Conservation (phyloP, 2,113 vertebrate genomes). For the Eidolon helvum region DNA sequence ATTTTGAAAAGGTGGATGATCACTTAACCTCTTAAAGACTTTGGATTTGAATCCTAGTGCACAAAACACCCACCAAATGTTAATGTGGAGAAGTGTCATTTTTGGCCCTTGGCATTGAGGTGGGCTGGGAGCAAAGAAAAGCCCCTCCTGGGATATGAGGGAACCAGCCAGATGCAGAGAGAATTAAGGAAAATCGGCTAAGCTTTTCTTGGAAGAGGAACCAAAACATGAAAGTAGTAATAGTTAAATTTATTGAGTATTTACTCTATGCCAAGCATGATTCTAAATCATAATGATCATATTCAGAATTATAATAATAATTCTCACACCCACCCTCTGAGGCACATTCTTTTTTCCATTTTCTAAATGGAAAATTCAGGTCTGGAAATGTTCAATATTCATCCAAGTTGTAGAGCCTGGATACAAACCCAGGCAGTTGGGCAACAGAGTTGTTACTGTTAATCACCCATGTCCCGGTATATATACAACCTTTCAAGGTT, state of each 20-base stretch:
- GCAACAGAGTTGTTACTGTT: background rate
- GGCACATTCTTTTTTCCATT: background rate
- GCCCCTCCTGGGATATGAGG: background rate
- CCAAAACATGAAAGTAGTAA: background rate
- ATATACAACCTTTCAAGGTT: background rate
- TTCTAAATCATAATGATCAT: background rate
- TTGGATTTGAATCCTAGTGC: background rate
- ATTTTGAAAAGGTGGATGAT: background rate
- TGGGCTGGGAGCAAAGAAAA: background rate
- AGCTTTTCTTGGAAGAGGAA: background rate
- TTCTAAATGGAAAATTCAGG: conserved; percentile 1
- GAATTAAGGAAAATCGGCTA: background rate
- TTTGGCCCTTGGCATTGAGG: background rate
- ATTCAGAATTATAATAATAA: background rate
- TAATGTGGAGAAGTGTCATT: background rate
- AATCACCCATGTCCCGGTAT: background rate
- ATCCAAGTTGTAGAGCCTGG: background rate
- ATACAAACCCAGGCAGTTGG: background rate
- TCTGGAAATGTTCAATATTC: background rate
- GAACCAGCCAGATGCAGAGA: background rate
- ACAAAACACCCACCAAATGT: background rate
- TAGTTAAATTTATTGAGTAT: background rate
- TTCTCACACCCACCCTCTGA: background rate
- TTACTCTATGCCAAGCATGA: background rate
- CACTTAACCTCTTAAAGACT: background rate